A percentile compares a stretch with the other conserved stretches of the same genome.
Conservation (phyloP, 2,113 vertebrate species). For the Acanthisitta chloris region DNA sequence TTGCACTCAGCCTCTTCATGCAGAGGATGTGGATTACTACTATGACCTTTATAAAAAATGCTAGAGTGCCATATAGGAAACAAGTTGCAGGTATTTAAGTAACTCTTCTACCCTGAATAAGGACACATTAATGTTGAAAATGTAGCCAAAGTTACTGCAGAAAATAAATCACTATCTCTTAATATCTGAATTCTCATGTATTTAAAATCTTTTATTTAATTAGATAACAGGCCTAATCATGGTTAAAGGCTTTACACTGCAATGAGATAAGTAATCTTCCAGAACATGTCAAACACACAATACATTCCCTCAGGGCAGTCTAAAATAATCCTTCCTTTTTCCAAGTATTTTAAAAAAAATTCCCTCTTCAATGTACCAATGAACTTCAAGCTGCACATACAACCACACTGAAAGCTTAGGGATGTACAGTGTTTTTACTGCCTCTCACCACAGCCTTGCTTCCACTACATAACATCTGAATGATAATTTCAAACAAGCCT, state of each 20-base stretch:
- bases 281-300: neutral
- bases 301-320: neutral
- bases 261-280: neutral
- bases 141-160: neutral
- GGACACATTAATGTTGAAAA: neutral
- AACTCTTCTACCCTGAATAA: neutral
- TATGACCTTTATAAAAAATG: neutral
- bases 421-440: accelerated
- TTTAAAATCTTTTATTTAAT: neutral
- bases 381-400: neutral
- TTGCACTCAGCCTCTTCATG: neutral
- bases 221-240: neutral
- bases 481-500: neutral
- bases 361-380: neutral
- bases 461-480: neutral
- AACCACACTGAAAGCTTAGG: neutral
- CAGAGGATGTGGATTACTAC: neutral
- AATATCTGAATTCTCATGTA: neutral
- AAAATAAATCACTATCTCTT: neutral
- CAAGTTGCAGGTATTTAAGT: neutral
- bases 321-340: neutral
- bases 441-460: neutral
- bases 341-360: neutral
- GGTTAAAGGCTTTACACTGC: neutral
- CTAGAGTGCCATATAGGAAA: neutral